phyloP scores from a whole-genome alignment of 2,888 invertebrate species.

The Nomada goodeniana region DNA sequence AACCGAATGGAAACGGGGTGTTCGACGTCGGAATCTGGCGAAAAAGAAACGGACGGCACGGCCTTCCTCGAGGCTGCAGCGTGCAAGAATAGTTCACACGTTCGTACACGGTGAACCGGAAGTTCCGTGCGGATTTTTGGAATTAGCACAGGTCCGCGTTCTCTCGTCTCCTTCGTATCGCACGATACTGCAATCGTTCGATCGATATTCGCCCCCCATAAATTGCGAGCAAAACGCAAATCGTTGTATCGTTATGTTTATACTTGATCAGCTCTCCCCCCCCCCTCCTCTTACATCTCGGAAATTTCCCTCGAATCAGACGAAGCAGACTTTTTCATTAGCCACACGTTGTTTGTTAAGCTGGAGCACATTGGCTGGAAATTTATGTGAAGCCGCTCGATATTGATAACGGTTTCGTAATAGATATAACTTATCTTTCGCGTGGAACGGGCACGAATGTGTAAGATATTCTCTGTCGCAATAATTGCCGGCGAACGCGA shows the following conservation, averaged over 20 bases:
- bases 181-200: not conserved
- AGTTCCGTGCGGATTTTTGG: constrained; percentile 20
- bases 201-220: not conserved
- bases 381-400: not conserved
- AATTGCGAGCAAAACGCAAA: too few relatives aligned
- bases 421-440: constrained; percentile 8
- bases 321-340: too few relatives aligned
- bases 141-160: constrained; percentile 22
- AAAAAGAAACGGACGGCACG: constrained; percentile 19
- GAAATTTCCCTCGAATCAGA: not conserved
- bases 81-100: constrained; percentile 29
- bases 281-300: too few relatives aligned
- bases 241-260: too few relatives aligned
- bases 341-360: not conserved
- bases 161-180: constrained; percentile 15
- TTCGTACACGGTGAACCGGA: constrained; percentile 17
- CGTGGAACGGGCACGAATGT: not conserved
- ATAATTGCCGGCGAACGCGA: not conserved
- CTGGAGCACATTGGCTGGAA: not conserved
- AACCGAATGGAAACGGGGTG: not conserved
- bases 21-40: not conserved
- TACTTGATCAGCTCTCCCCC: not conserved
- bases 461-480: not conserved
- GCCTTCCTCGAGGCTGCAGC: constrained; percentile 26
- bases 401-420: constrained; percentile 9